Percentiles rank a stretch among this genome's conserved stretches.
These are phyloP conservation scores for Camptogramma bilineatum DNA, from an alignment of 2,888 invertebrate genomes.

Conservation along the genomic window DNA sequence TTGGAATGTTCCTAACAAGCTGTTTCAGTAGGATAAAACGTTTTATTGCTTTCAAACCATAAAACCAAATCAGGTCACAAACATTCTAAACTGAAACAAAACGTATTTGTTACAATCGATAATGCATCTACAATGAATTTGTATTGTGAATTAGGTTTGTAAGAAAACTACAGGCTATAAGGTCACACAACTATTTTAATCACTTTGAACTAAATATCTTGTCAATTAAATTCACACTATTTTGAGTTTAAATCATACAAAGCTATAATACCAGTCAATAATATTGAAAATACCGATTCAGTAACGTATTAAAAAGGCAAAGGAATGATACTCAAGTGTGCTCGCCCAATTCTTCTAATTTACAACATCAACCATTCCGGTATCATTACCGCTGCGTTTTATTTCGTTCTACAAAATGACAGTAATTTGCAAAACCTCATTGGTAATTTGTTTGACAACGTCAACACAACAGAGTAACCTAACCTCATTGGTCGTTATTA, in stretches of 20 bases:
- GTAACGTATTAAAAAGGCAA: not conserved
- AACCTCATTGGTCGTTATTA: too few relatives aligned
- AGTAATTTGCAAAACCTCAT: too few relatives aligned
- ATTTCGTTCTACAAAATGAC: too few relatives aligned
- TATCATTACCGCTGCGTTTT: too few relatives aligned
- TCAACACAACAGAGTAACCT: too few relatives aligned
- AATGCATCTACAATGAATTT: not conserved
- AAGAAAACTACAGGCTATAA: constrained; percentile 22
- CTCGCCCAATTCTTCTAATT: too few relatives aligned
- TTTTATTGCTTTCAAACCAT: constrained; percentile 1
- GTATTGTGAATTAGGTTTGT: constrained; percentile 19
- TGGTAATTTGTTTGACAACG: too few relatives aligned
- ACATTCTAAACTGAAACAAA: constrained; percentile 2
- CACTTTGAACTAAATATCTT: constrained; percentile 12
- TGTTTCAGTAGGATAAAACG: constrained; percentile 10
- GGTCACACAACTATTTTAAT: constrained; percentile 12
- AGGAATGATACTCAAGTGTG: too few relatives aligned
- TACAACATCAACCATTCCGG: too few relatives aligned
- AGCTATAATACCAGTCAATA: constrained; percentile 9
- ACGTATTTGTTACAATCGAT: constrained; percentile 5
- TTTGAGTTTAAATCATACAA: constrained; percentile 1
- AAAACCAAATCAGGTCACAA: constrained; percentile 18
- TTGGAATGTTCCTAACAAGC: constrained; percentile 40
- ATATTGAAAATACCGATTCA: not conserved
- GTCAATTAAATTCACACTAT: constrained; percentile 11